Conservation (phyloP, 2,888 invertebrate genomes). For the Cerceris ruficornis region DNA sequence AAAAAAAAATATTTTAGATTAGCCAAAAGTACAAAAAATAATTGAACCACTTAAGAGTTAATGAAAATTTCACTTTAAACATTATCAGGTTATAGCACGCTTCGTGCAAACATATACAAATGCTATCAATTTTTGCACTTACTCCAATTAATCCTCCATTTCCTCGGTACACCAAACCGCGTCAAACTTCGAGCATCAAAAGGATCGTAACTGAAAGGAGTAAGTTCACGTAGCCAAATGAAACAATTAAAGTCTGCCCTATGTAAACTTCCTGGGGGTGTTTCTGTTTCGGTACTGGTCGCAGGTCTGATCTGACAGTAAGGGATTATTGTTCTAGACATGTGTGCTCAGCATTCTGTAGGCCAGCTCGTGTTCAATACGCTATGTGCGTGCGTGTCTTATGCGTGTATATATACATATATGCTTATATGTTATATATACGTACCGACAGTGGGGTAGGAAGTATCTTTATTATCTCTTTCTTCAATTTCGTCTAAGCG, state of each 20-base stretch:
- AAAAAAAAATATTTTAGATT: too few relatives aligned
- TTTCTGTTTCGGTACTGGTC: constrained; percentile 3
- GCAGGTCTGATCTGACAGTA: constrained; percentile 11
- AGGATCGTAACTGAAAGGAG: not conserved
- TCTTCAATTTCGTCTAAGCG: constrained; percentile 11
- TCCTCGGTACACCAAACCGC: too few relatives aligned
- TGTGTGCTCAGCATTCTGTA: constrained; percentile 29
- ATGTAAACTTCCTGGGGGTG: not conserved
- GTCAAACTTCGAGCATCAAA: not conserved
- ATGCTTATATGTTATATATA: not conserved
- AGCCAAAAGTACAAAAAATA: too few relatives aligned
- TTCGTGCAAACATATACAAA: too few relatives aligned
- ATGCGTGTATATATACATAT: constrained; percentile 8
- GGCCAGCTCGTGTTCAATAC: constrained; percentile 24
- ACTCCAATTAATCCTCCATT: too few relatives aligned
- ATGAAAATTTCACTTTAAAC: too few relatives aligned
- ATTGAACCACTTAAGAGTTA: too few relatives aligned
- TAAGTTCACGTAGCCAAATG: not conserved
- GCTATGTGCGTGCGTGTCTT: constrained; percentile 13
- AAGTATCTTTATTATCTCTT: constrained; percentile 1
- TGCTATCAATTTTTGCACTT: too few relatives aligned
- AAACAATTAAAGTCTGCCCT: not conserved
- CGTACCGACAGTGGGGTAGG: not conserved
- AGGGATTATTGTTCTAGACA: constrained; percentile 15
- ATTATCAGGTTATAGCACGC: too few relatives aligned